Conservation (phyloP, 1,140 invertebrate genomes). For the Periplaneta americana region DNA sequence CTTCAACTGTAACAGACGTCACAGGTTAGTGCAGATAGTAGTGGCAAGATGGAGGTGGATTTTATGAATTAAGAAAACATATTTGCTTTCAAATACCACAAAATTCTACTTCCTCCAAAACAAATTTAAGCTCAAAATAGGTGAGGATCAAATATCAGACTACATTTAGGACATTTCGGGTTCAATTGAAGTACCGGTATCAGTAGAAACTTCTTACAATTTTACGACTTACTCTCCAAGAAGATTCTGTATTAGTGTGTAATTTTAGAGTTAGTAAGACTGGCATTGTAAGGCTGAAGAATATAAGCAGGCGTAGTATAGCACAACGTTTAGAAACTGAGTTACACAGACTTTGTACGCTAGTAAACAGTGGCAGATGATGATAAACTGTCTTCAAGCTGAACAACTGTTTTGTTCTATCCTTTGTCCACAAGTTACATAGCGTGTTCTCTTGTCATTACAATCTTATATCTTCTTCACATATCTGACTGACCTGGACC, state of each 20-base stretch:
- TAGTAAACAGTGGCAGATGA: background rate
- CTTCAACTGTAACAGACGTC: background rate
- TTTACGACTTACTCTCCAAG: background rate
- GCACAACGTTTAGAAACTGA: background rate
- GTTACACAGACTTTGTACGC: background rate
- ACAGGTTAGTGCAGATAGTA: background rate
- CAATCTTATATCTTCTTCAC: background rate
- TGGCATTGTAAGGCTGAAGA: background rate
- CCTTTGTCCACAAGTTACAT: background rate
- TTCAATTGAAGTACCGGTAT: too few species aligned
- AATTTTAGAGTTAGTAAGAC: too few species aligned
- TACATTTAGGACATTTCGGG: too few species aligned
- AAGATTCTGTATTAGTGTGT: background rate
- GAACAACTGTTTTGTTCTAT: background rate
- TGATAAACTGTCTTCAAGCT: background rate
- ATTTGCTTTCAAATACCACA: background rate
- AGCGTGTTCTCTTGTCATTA: background rate
- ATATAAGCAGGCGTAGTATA: background rate
- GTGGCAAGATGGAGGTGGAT: background rate
- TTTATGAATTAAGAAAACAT: background rate
- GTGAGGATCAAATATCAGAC: too few species aligned
- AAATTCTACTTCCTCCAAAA: background rate
- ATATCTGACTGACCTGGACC: background rate
- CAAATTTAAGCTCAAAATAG: too few species aligned
- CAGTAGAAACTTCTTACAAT: too few species aligned